phyloP scores from a whole-genome alignment of 1,140 invertebrate species.

The Spodoptera frugiperda region DNA sequence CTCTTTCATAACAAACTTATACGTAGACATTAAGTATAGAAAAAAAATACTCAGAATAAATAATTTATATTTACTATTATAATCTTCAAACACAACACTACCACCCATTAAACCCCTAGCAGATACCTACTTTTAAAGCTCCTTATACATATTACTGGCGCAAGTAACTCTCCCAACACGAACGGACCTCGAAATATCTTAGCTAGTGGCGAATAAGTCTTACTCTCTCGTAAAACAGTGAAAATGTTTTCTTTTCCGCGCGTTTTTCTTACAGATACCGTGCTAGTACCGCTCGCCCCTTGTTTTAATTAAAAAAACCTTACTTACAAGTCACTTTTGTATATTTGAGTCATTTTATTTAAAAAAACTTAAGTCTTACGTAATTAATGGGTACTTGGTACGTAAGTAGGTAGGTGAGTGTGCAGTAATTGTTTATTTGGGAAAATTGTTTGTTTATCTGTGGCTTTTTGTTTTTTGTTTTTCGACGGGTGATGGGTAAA shows the following conservation, averaged over 20 bases:
- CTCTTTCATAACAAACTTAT: no score
- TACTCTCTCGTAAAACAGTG: constrained; percentile 56
- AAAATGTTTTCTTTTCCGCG: constrained; percentile 41
- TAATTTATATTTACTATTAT: no score
- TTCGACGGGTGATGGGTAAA: no score
- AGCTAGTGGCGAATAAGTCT: constrained; percentile 55
- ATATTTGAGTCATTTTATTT: constrained; percentile 18
- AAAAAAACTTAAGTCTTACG: not conserved
- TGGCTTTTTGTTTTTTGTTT: no score
- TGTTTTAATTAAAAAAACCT: constrained; percentile 67
- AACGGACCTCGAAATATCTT: constrained; percentile 47
- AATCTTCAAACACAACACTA: no score
- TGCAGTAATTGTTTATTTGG: no score
- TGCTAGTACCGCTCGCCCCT: constrained; percentile 1
- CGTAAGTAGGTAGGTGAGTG: not conserved
- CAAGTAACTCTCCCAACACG: constrained; percentile 18
- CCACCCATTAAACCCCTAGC: no score
- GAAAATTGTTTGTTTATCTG: no score
- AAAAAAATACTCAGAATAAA: no score
- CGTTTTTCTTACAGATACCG: constrained; percentile 15
- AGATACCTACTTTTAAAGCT: no score
- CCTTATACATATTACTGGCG: not conserved
- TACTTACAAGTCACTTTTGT: constrained; percentile 60
- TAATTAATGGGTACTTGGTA: no score
- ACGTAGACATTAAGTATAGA: no score